A percentile compares a stretch with the other conserved stretches of the same genome.
Conservation (phyloP, 2,888 invertebrate genomes). For the Beris morrisii region DNA sequence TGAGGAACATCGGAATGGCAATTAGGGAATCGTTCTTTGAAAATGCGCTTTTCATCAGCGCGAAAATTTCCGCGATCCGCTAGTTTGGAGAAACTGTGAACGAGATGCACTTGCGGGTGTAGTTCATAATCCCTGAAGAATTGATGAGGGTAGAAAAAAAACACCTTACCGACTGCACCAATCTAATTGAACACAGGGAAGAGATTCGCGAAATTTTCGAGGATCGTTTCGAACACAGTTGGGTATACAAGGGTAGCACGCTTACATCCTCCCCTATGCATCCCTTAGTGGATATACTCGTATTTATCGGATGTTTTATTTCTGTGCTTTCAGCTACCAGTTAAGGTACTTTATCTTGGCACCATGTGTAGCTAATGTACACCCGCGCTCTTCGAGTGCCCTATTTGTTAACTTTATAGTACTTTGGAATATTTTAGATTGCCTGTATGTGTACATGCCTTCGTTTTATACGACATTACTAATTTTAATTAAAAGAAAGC, state of each 20-base stretch:
- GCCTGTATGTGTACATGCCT: slow-evolving; percentile 21
- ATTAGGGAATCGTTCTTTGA: slow-evolving; percentile 5
- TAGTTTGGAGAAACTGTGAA: neutral
- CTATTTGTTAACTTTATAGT: slow-evolving; percentile 31
- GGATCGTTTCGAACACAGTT: neutral
- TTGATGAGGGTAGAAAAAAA: neutral
- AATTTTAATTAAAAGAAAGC: slow-evolving; percentile 32
- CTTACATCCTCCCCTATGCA: no score
- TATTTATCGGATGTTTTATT: slow-evolving; percentile 18
- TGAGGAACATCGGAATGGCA: neutral
- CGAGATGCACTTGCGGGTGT: no score
- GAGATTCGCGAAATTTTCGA: no score
- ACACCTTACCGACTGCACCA: no score
- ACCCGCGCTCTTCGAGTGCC: slow-evolving; percentile 28
- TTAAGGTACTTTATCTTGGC: slow-evolving; percentile 30
- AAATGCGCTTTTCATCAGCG: slow-evolving; percentile 8
- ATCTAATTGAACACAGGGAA: no score
- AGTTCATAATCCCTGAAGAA: neutral
- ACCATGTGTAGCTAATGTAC: slow-evolving; percentile 33
- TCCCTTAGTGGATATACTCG: neutral
- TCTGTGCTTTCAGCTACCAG: slow-evolving; percentile 2
- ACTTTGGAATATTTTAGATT: slow-evolving; percentile 31
- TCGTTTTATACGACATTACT: slow-evolving; percentile 19
- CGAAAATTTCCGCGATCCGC: neutral
- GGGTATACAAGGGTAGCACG: no score